Evolutionary conservation across 2,113 vertebrate species (phyloP).

Genomic region (Desmodus rotundus): DNA sequence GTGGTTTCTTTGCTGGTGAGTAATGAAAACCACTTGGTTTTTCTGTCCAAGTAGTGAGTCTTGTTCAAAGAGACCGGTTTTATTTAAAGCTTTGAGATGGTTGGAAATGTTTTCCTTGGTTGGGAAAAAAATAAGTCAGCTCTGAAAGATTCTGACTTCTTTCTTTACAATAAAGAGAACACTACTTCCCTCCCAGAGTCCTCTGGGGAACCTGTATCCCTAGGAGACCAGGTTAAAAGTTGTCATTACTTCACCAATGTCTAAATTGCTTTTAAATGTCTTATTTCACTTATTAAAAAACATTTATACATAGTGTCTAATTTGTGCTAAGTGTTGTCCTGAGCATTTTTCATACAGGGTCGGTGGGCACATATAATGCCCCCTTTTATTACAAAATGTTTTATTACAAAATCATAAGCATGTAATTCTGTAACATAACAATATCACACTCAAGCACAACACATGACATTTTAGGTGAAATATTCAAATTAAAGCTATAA

Average conservation of each 20-base stretch:
- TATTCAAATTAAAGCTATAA: too few relatives aligned
- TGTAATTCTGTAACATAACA: too few relatives aligned
- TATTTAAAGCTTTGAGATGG: slow-evolving; percentile 50
- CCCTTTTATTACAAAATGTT: too few relatives aligned
- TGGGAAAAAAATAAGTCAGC: neutral
- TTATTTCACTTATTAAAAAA: neutral
- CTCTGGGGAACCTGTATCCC: neutral
- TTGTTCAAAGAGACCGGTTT: slow-evolving; percentile 45
- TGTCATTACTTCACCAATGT: neutral
- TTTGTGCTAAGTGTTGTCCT: neutral
- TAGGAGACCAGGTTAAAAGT: neutral
- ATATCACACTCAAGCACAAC: too few relatives aligned
- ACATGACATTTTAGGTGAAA: too few relatives aligned
- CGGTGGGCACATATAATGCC: too few relatives aligned
- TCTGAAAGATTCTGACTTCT: slow-evolving; percentile 13
- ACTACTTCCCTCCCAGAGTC: neutral
- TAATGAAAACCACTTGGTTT: slow-evolving; percentile 43
- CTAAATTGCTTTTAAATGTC: neutral
- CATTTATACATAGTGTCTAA: neutral
- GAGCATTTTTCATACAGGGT: neutral
- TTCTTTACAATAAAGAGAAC: slow-evolving; percentile 32
- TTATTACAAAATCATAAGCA: too few relatives aligned
- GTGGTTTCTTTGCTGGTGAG: slow-evolving; percentile 24
- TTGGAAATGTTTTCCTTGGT: neutral
- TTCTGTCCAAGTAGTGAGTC: slow-evolving; percentile 33